These are phyloP conservation scores for Chlorocebus sabaeus DNA, from an alignment of 2,113 vertebrate genomes.

Conservation along the genomic window DNA sequence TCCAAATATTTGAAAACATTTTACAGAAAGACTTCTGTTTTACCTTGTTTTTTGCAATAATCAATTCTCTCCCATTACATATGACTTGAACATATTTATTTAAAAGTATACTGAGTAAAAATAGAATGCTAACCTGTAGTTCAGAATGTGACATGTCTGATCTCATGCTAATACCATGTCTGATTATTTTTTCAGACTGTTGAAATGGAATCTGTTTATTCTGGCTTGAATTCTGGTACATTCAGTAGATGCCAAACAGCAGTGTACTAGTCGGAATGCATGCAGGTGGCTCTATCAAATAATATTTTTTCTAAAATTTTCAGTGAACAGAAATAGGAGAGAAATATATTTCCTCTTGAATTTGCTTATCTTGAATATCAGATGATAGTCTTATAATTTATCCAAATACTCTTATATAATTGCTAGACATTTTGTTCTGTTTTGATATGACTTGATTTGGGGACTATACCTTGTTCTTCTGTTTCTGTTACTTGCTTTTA, in stretches of 20 bases:
- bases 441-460: background rate
- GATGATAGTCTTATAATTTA: background rate
- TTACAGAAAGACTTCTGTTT: background rate
- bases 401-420: background rate
- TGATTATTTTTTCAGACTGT: constrained; percentile 42
- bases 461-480: background rate
- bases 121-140: constrained; percentile 26
- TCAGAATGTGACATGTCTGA: background rate
- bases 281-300: background rate
- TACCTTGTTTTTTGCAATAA: background rate
- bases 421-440: background rate
- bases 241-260: background rate
- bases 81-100: constrained; percentile 10
- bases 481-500: background rate
- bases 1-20: background rate
- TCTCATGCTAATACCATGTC: constrained; percentile 31
- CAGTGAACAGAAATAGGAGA: background rate
- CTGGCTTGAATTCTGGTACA: background rate
- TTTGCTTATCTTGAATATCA: background rate
- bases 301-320: background rate
- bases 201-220: background rate
- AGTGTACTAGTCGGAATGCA: background rate
- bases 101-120: constrained; percentile 31
- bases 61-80: background rate
- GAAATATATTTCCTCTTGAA: background rate